A percentile compares a stretch with the other conserved stretches of the same genome.
Evolutionary conservation across 2,797 vertebrate species (phyloP).

Genomic region (Brachyalestes nurse): DNA sequence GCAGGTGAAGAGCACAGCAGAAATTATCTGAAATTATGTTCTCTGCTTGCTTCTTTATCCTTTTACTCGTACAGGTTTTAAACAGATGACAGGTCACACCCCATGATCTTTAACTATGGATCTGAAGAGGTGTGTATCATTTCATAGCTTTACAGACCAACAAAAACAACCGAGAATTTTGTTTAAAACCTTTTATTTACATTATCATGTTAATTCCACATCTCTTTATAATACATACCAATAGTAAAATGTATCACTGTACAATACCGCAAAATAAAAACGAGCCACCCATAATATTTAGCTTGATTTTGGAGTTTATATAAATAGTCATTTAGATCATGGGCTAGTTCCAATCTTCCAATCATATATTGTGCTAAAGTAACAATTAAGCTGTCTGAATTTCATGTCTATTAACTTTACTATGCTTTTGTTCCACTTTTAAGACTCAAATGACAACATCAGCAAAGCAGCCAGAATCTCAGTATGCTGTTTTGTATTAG

Average conservation of each 20-base stretch:
- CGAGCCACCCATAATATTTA: conserved; percentile 17
- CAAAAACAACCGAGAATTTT: not conserved
- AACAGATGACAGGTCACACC: not conserved
- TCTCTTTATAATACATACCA: conserved; percentile 60
- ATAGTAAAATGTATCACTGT: conserved; percentile 56
- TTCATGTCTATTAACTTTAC: not conserved
- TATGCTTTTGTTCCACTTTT: not conserved
- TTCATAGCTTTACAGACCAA: not conserved
- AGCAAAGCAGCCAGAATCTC: conserved; percentile 20
- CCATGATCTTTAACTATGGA: not conserved
- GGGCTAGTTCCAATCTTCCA: conserved; percentile 10
- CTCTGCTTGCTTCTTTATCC: not conserved
- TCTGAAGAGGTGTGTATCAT: not conserved
- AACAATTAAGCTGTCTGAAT: conserved; percentile 14
- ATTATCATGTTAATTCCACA: conserved; percentile 66
- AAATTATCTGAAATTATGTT: not conserved
- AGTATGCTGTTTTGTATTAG: conserved; percentile 7
- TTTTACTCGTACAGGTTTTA: not conserved
- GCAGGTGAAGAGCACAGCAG: not conserved
- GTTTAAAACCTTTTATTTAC: conserved; percentile 55
- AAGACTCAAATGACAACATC: not conserved
- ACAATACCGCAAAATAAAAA: conserved; percentile 51
- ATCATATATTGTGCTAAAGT: conserved; percentile 18
- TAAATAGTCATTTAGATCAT: not conserved
- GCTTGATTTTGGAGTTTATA: conserved; percentile 10